Conservation (phyloP, 2,797 vertebrate species). For the Leptoclinus maculatus region DNA sequence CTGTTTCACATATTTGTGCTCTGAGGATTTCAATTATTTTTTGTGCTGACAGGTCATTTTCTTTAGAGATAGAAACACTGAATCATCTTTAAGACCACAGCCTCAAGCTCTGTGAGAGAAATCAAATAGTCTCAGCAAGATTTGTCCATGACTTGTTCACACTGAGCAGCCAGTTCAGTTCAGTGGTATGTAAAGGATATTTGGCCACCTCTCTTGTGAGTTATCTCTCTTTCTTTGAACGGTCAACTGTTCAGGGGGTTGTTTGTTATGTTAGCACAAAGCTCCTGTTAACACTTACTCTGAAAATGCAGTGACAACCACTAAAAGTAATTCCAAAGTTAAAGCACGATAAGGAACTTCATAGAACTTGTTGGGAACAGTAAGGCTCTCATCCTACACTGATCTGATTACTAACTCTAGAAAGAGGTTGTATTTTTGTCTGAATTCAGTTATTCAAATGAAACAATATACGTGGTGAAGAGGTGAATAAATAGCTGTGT, state of each 20-base stretch:
- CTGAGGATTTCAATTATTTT: slow-evolving; percentile 72
- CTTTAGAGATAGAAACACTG: slow-evolving; percentile 58
- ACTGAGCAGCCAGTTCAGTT: slow-evolving; percentile 2
- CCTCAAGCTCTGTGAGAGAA: slow-evolving; percentile 40
- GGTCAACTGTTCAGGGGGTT: neutral
- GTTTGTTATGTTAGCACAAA: neutral
- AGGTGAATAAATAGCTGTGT: neutral
- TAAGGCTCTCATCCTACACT: neutral
- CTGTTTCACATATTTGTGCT: slow-evolving; percentile 61
- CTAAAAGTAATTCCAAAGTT: neutral
- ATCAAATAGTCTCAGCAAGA: slow-evolving; percentile 43
- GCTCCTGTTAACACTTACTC: neutral
- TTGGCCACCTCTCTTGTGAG: slow-evolving; percentile 3
- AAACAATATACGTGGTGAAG: neutral
- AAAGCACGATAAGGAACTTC: neutral
- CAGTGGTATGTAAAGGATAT: slow-evolving; percentile 15
- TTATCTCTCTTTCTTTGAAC: neutral
- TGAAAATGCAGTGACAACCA: neutral
- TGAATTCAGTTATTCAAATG: neutral
- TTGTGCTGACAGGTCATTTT: slow-evolving; percentile 73
- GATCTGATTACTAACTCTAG: neutral
- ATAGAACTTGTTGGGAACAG: neutral
- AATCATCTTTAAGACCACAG: slow-evolving; percentile 65
- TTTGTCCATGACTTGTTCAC: slow-evolving; percentile 31
- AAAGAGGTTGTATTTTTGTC: neutral